Evolutionary conservation across 2,888 invertebrate genomes (phyloP), one percentile per base, ranked within the genome.

Genomic region (Resseliella maxima): DNA sequence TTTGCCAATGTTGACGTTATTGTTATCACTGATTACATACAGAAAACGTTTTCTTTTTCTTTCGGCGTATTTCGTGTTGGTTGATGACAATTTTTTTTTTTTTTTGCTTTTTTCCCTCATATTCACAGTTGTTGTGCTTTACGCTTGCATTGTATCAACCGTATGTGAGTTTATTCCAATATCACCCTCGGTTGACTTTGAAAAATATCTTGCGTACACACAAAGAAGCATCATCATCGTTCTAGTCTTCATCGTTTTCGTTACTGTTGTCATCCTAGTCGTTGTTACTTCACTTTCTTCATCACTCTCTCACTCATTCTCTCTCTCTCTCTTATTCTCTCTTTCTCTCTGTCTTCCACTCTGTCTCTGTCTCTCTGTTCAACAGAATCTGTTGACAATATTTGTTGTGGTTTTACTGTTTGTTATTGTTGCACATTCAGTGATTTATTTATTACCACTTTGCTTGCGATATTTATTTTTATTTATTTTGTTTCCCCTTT

Each of bases 391-490:
- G 46, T 50, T 35, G 54, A n/a, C 24, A 54, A 15, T 81, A 36
- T 81, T 81, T 36, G 36, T 15, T 59, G 59, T 59, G 59, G 59
- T 59, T n/a, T n/a, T 24, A 59, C 59, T 24, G 59, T 50, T 12
- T 2, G 50, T 10, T 12, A 50, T 21, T 31, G n/a, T n/a, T n/a
- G n/a, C 35, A 1, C 6, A 15, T 35, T 6, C 81, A 35, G 35
- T 81, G 81, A 35, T 36, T 81, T 81, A 81, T 81, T 81, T 81
- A 81, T 81, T 81, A 36, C 81, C 36, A 81, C 81, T 81, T 36
- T 35, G 81, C n/a, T 35, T 81, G 41, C 81, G 15, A 81, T 36
- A 36, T 81, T 81, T 36, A 81, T 36, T 81, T 36, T 36, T 81
- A 27, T 15, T 21, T 64, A 24, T 64, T 27, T 31, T 27, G 12